Base-by-base conservation (phyloP, 1,140 invertebrate genomes). In the Drosophila pandora region DNA sequence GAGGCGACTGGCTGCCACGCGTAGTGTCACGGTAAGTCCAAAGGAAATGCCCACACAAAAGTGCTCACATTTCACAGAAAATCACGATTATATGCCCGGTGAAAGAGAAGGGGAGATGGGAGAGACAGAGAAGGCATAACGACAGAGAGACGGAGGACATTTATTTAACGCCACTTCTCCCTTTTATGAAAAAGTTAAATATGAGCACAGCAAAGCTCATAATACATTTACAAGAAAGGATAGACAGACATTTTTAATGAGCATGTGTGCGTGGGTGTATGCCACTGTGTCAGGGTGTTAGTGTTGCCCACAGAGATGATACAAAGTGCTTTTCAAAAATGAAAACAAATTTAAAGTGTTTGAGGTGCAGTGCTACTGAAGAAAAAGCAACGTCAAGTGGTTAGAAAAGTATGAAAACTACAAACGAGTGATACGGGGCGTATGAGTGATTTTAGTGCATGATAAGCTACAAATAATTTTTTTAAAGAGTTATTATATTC, bases 1-100 rank as follows among this genome's bases (percentile, higher is more conserved):
- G 97, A 3, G 96, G 96, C 9, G 95, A 96, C 91, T 95, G 95
- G 92, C 92, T 97, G 69, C 96, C 96, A 0, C 92, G 94, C 43
- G 94, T 97, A 12, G 94, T 95, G 12, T 94, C 94, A 45, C 91
- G 93, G 92, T 92, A 64, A 84, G 87, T 84, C 52, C 3, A 25
- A 45, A 12, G 22, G 37, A 32, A 43, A 13, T n/a, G 28, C 3
- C 7, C 37, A 6, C 17, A 25, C 23, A 34, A 55, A 22, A 43
- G 41, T 43, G 6, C n/a, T 6, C 5, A 3, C n/a, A 47, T 68
- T 32, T 13, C 30, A 30, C 2, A 13, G 49, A 7, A 55, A 22
- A 13, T 22, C 9, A 10, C 37, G 37, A 34, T 37, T 32, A 48
- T 39, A 10, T 48, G 43, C 4, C 32, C n/a, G 8, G 4, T 1